Conservation (phyloP, 2,888 invertebrate species). For the Leucophenga montana region DNA sequence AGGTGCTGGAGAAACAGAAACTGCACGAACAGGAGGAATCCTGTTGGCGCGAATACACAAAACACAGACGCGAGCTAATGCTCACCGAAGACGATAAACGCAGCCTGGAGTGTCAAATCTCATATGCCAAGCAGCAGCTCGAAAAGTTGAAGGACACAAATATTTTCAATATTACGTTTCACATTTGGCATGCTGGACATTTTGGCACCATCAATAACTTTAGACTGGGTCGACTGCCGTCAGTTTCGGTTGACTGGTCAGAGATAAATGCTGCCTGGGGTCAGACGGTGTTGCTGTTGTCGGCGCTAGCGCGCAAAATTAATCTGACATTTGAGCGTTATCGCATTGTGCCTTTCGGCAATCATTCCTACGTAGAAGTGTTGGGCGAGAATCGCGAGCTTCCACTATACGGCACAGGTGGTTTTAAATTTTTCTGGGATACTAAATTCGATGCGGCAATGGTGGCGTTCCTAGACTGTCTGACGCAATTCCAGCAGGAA, state of each 20-base stretch:
- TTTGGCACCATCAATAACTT: slow-evolving; percentile 99
- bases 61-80: slow-evolving; percentile 87
- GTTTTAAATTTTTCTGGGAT: slow-evolving; percentile 94
- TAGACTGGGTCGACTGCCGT: slow-evolving; percentile 92
- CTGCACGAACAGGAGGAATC: slow-evolving; percentile 80
- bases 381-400: slow-evolving; percentile 83
- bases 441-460: slow-evolving; percentile 94
- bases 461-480: slow-evolving; percentile 96
- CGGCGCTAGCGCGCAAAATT: slow-evolving; percentile 92
- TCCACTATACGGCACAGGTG: slow-evolving; percentile 92
- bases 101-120: slow-evolving; percentile 89
- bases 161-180: slow-evolving; percentile 97
- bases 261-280: slow-evolving; percentile 99
- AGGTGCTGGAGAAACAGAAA: slow-evolving; percentile 81
- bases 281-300: slow-evolving; percentile 92
- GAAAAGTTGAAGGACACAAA: slow-evolving; percentile 94
- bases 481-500: slow-evolving; percentile 95
- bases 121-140: slow-evolving; percentile 88
- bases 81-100: slow-evolving; percentile 87
- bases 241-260: slow-evolving; percentile 95
- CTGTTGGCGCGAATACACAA: slow-evolving; percentile 93
- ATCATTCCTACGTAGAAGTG: slow-evolving; percentile 95
- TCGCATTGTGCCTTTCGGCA: slow-evolving; percentile 94
- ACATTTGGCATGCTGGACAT: slow-evolving; percentile 94
- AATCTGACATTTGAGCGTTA: slow-evolving; percentile 91